Evolutionary conservation across 2,888 invertebrate species (phyloP).

Genomic region (Lasioglossum oenotherae): DNA sequence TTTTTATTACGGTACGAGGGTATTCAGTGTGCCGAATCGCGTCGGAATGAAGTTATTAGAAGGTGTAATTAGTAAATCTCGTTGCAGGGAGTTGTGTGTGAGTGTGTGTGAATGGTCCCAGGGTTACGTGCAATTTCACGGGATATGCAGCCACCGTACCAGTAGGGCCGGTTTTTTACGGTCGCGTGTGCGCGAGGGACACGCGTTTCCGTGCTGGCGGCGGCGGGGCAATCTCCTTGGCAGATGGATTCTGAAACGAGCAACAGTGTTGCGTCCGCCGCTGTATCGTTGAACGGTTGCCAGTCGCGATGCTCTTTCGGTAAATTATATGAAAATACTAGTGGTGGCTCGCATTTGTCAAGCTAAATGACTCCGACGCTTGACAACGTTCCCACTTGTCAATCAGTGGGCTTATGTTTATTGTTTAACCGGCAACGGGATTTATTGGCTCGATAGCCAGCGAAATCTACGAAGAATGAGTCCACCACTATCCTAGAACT

Average conservation of each 20-base stretch:
- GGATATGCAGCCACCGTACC: constrained; percentile 28
- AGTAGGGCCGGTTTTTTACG: constrained; percentile 22
- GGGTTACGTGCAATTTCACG: constrained; percentile 29
- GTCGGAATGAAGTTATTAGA: constrained; percentile 37
- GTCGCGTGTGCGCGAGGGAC: constrained; percentile 3
- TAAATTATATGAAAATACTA: constrained; percentile 39
- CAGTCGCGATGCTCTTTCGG: constrained; percentile 5
- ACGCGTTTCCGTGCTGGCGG: constrained; percentile 27
- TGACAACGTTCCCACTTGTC: neutral
- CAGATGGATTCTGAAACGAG: constrained; percentile 18
- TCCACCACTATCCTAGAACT: neutral
- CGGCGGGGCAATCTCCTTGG: constrained; percentile 12
- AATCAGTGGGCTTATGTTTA: neutral
- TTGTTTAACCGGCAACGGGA: constrained; percentile 16
- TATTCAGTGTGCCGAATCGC: neutral
- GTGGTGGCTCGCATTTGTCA: constrained; percentile 34
- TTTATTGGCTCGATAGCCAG: neutral
- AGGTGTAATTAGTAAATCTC: constrained; percentile 40
- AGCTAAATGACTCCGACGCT: constrained; percentile 4
- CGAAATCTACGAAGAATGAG: neutral
- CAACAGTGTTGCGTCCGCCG: constrained; percentile 29
- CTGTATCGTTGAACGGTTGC: constrained; percentile 45
- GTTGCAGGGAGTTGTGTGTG: neutral
- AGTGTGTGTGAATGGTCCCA: neutral
- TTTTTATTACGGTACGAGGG: neutral